Evolutionary conservation across 1,140 invertebrate genomes (phyloP).

Genomic region (Drosophila ironensis): DNA sequence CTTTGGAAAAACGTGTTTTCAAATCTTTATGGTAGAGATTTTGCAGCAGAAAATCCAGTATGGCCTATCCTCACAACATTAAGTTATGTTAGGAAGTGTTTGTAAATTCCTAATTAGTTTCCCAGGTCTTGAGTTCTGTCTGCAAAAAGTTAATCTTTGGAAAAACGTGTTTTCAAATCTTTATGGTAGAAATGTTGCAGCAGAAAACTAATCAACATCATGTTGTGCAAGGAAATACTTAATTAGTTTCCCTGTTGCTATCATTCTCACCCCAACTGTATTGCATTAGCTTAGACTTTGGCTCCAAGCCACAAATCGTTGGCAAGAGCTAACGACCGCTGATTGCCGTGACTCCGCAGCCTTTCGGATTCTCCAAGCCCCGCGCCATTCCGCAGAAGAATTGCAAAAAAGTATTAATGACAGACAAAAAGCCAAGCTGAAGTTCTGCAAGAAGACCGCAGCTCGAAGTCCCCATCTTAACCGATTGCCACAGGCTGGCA

Average conservation of each 20-base stretch:
- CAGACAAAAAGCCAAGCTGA: constrained; percentile 20
- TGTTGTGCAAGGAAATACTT: no score
- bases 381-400: constrained; percentile 13
- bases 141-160: no score
- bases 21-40: no score
- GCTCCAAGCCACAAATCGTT: constrained; percentile 25
- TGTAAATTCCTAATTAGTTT: not conserved
- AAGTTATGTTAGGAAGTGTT: no score
- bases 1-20: no score
- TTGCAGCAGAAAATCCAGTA: no score
- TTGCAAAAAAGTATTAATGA: constrained; percentile 21
- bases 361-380: constrained; percentile 22
- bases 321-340: constrained; percentile 61
- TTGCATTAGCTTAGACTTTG: constrained; percentile 37
- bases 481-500: constrained; percentile 11
- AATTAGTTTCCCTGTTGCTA: not conserved
- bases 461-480: constrained; percentile 10
- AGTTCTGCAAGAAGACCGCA: constrained; percentile 34
- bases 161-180: no score
- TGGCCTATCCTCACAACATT: no score
- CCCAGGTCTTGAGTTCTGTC: no score
- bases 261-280: not conserved
- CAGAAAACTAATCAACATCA: no score
- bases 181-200: no score
- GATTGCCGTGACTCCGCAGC: constrained; percentile 52